Conservation (phyloP, 2,797 vertebrate species). For the Uromys caudimaculatus region DNA sequence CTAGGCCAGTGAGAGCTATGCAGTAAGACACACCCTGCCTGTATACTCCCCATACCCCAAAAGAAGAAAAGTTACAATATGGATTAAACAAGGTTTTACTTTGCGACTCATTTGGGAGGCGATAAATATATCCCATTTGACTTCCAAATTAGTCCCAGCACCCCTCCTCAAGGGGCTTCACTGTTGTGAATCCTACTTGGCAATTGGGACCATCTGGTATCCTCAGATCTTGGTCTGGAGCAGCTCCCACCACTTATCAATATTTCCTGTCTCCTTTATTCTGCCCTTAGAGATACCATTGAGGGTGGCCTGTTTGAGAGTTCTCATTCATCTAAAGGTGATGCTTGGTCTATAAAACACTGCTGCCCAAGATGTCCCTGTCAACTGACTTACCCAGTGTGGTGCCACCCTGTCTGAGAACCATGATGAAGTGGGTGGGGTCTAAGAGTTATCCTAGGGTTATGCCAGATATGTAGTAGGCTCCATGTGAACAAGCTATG, state of each 20-base stretch:
- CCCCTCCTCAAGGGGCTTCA: neutral
- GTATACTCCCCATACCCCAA: too few species aligned
- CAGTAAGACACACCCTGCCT: neutral
- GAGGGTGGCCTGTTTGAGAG: too few species aligned
- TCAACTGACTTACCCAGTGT: neutral
- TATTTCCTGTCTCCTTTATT: neutral
- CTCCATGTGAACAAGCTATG: neutral
- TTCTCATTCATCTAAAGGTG: neutral
- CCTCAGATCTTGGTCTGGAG: neutral
- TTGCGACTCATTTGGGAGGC: neutral
- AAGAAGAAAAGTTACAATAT: neutral
- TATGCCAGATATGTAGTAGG: neutral
- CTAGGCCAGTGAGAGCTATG: neutral
- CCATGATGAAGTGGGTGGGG: neutral
- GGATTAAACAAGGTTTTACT: neutral
- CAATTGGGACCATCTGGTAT: neutral
- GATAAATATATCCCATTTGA: neutral
- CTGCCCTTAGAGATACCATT: neutral
- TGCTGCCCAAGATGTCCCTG: neutral
- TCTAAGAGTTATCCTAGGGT: neutral
- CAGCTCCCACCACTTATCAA: neutral
- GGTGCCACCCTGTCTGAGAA: neutral
- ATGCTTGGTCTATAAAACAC: neutral
- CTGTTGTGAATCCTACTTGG: neutral
- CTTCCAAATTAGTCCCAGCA: neutral